phyloP scores from a whole-genome alignment of 2,113 vertebrate species.

The Jacana jacana region DNA sequence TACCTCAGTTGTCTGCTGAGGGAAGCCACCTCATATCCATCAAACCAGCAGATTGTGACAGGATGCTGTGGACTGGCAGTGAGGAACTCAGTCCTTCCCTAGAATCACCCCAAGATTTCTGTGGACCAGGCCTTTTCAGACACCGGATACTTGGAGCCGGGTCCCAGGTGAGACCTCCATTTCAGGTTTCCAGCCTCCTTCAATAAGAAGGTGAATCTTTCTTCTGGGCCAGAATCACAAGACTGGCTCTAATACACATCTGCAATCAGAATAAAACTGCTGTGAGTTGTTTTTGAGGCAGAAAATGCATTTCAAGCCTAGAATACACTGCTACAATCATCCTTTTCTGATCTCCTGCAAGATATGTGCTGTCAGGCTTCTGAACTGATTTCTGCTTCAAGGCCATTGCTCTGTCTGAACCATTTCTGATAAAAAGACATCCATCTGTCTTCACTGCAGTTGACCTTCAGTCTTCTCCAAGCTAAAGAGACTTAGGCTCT shows the following conservation, averaged over 20 bases:
- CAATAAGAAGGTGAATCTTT: neutral
- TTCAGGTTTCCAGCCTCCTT: neutral
- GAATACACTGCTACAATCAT: neutral
- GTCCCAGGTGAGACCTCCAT: neutral
- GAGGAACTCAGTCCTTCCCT: neutral
- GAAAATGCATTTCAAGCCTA: neutral
- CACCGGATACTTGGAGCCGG: neutral
- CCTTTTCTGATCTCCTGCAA: neutral
- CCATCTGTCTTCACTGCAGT: neutral
- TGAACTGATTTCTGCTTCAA: neutral
- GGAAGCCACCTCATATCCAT: neutral
- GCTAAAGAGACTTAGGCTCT: neutral
- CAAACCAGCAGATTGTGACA: neutral
- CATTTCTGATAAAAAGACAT: neutral
- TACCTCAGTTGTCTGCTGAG: neutral
- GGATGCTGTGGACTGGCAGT: neutral
- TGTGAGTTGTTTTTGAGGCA: neutral
- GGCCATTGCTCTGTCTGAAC: neutral
- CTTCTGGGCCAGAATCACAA: neutral
- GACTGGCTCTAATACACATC: neutral
- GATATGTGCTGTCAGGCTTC: neutral
- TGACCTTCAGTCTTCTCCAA: neutral
- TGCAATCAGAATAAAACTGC: neutral
- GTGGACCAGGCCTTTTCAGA: neutral
- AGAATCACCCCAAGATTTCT: neutral